Evolutionary conservation across 2,797 vertebrate genomes (phyloP), one percentile per base, ranked within the genome.

Genomic region (Rallus crepitans): DNA sequence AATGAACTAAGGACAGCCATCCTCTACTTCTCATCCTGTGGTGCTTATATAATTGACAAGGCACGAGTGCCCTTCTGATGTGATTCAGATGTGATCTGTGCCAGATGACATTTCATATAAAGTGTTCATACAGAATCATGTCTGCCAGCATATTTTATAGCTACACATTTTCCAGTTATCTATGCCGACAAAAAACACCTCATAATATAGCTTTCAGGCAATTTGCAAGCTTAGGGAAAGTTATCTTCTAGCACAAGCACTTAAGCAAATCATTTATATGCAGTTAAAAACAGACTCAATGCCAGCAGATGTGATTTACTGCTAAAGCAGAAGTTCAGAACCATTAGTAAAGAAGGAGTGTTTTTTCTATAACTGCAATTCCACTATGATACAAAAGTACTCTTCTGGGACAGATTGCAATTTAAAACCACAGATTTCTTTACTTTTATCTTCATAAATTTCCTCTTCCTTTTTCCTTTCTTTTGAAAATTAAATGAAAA

Each of bases 211-310:
- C 56, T 95, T 95, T 83, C 71, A 91, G 78, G 82, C 75, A 96
- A 94, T 93, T 96, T 89, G 50, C 53, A 91, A 85, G 75, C 65
- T 96, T 92, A 94, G 89, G 79, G 88, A 90, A 90, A 94, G 87
- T 82, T 86, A 80, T 91, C 31, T 66, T 93, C 75, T 48, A 87
- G 56, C 39, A 92, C 87, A 89, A 89, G 35, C 65, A 45, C 33
- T 95, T 90, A 93, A 93, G 71, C n/a, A 57, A 97, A 95, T 93
- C 69, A 96, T 95, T 95, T 87, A 75, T 86, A 72, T 55, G 64
- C 76, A 80, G 71, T 92, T 93, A 83, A 90, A 94, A 94, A 57
- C 72, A 91, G 59, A 81, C 72, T 88, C 28, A 50, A 27, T 60
- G 33, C 25, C 64, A 88, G 86, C 63, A 91, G 64, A 87, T 56